Evolutionary conservation across 2,113 vertebrate genomes (phyloP).

Genomic region (Phodopus roborovskii): DNA sequence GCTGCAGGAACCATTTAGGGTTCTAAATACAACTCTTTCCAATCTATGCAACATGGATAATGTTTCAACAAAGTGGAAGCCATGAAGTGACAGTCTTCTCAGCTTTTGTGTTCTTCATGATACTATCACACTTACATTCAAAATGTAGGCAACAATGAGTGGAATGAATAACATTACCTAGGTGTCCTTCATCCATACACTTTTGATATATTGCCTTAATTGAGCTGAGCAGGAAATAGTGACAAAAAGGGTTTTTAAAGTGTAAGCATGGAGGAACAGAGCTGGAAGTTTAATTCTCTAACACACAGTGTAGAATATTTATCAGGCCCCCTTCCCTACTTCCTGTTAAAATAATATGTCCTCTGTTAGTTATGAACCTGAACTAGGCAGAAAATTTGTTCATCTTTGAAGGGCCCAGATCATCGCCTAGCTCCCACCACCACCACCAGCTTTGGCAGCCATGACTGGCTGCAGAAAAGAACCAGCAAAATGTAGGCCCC

Average conservation of each 20-base stretch:
- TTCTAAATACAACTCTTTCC: constrained; percentile 40
- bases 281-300: constrained; percentile 33
- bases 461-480: too few relatives aligned
- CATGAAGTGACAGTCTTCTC: constrained; percentile 18
- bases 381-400: too few relatives aligned
- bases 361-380: background rate
- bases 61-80: background rate
- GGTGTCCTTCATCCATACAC: background rate
- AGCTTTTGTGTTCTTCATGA: constrained; percentile 39
- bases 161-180: constrained; percentile 8
- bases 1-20: background rate
- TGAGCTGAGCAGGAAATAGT: constrained; percentile 36
- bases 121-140: constrained; percentile 47
- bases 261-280: background rate
- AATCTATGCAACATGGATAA: background rate
- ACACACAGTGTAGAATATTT: background rate
- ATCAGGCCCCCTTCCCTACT: background rate
- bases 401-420: too few relatives aligned
- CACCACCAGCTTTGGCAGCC: too few relatives aligned
- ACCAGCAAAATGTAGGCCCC: too few relatives aligned
- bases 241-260: constrained; percentile 30
- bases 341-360: constrained; percentile 23
- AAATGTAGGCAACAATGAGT: background rate
- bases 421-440: too few relatives aligned
- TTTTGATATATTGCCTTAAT: constrained; percentile 53